phyloP scores from a whole-genome alignment of 2,888 invertebrate genomes.

The Rhingia campestris region DNA sequence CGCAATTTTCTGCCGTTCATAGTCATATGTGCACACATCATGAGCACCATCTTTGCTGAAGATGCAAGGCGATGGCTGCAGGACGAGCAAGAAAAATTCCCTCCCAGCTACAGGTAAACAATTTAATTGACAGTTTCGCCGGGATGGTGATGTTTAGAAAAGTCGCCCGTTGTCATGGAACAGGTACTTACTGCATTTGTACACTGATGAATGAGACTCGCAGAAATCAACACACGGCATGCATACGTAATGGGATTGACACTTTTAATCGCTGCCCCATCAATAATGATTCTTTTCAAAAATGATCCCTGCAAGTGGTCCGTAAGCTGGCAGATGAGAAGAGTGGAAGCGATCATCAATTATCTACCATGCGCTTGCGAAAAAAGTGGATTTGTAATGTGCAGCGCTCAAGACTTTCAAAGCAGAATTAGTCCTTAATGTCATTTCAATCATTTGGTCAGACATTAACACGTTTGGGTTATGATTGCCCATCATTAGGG shows the following conservation, averaged over 20 bases:
- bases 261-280: slow-evolving; percentile 63
- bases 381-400: slow-evolving; percentile 32
- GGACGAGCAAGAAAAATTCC: slow-evolving; percentile 15
- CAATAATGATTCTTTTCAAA: slow-evolving; percentile 52
- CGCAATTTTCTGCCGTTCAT: slow-evolving; percentile 66
- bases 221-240: slow-evolving; percentile 56
- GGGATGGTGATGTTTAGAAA: slow-evolving; percentile 32
- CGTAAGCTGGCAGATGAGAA: slow-evolving; percentile 44
- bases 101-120: slow-evolving; percentile 36
- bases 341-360: slow-evolving; percentile 65
- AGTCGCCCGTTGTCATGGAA: slow-evolving; percentile 36
- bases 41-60: neutral
- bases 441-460: slow-evolving; percentile 64
- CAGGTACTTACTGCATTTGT: slow-evolving; percentile 28
- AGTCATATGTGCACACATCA: slow-evolving; percentile 49
- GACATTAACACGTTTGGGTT: slow-evolving; percentile 72
- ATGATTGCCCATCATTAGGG: slow-evolving; percentile 66
- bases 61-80: slow-evolving; percentile 8
- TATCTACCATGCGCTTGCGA: slow-evolving; percentile 33
- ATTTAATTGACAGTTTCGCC: slow-evolving; percentile 66
- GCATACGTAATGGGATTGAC: slow-evolving; percentile 69
- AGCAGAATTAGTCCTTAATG: slow-evolving; percentile 60
- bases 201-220: slow-evolving; percentile 28
- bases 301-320: slow-evolving; percentile 10
- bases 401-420: slow-evolving; percentile 22